These are phyloP conservation scores for Schizaphis graminum DNA, from an alignment of 2,888 invertebrate species.

Conservation along the genomic window DNA sequence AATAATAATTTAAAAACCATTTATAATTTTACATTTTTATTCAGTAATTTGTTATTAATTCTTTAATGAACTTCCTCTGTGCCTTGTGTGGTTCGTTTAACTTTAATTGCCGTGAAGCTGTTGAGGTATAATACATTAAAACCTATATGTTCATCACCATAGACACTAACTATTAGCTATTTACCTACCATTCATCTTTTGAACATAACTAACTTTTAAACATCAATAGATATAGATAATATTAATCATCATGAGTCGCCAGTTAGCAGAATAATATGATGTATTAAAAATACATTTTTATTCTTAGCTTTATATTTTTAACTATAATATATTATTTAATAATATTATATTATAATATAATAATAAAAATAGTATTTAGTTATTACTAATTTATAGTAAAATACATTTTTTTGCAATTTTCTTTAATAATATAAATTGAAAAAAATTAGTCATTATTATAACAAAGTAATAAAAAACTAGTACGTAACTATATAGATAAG, in stretches of 20 bases:
- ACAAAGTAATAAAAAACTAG: not conserved
- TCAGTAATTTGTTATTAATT: not conserved
- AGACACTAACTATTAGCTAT: not conserved
- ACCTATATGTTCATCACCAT: not conserved
- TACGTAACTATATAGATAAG: not conserved
- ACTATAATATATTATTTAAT: too few species aligned
- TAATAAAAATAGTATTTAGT: too few species aligned
- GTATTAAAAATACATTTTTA: not conserved
- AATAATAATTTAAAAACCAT: not conserved
- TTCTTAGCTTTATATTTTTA: not conserved
- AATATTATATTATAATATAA: too few species aligned
- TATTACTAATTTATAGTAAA: not conserved
- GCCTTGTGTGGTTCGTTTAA: not conserved
- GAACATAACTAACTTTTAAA: not conserved
- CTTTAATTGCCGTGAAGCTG: not conserved
- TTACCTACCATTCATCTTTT: not conserved
- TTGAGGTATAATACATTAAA: not conserved
- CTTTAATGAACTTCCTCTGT: not conserved
- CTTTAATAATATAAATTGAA: not conserved
- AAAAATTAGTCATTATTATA: not conserved
- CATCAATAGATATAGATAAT: not conserved
- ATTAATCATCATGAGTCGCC: not conserved
- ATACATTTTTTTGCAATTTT: not conserved
- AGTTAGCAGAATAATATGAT: not conserved
- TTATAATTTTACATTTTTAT: not conserved